These are phyloP conservation scores for Lycopodina hypogea DNA, from an alignment of 37 sponge, comb jelly and placozoan genomes.

Conservation along the genomic window DNA sequence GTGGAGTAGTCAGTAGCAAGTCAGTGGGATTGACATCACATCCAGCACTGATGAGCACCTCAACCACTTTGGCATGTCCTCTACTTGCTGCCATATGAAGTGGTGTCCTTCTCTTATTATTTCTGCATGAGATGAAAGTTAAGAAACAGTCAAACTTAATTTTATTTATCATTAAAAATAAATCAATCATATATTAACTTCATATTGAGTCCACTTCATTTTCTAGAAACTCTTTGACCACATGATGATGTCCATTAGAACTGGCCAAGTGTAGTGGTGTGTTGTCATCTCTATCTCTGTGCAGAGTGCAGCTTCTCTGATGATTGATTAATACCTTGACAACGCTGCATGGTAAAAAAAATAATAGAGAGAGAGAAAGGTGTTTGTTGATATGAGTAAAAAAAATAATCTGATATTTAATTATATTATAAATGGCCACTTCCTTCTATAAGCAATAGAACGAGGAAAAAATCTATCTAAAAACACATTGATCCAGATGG, in stretches of 20 bases:
- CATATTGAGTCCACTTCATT: constrained; percentile 63
- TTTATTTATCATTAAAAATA: not conserved
- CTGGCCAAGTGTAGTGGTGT: constrained; percentile 91
- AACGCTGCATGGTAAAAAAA: constrained; percentile 10
- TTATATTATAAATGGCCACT: no score
- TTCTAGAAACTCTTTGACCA: constrained; percentile 57
- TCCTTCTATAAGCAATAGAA: no score
- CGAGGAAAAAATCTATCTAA: no score
- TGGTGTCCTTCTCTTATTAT: constrained; percentile 71
- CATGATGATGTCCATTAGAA: constrained; percentile 61
- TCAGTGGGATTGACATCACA: constrained; percentile 71
- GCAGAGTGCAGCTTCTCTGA: constrained; percentile 28
- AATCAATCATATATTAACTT: constrained; percentile 35
- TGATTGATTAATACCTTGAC: constrained; percentile 22
- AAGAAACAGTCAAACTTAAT: not conserved
- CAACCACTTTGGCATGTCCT: constrained; percentile 39
- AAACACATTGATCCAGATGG: no score
- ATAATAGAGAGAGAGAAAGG: no score
- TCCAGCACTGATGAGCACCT: constrained; percentile 65
- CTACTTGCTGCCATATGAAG: constrained; percentile 71
- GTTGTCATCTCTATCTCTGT: constrained; percentile 89
- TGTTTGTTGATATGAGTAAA: no score
- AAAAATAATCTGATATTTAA: no score
- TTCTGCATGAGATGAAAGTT: constrained; percentile 33
- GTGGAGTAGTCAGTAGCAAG: constrained; percentile 66